Base-by-base conservation (phyloP, 2,888 invertebrate species). In the Emmelina monodactyla region DNA sequence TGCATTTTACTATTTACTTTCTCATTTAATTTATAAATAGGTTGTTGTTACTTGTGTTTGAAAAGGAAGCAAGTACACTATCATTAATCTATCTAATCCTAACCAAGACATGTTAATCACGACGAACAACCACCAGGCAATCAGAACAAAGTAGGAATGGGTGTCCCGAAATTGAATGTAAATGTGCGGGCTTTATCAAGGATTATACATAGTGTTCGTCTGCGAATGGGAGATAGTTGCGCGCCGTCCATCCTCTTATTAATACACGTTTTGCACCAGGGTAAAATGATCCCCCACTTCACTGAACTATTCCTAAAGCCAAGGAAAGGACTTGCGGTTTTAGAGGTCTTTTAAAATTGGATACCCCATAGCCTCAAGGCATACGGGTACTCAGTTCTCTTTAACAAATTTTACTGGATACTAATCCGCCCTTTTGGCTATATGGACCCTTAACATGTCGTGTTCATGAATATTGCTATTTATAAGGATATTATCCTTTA, bases 171-270 rank as follows among this genome's bases (percentile, higher is more conserved):
- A 79, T 79, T 79, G 78, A 79, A 81, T 81, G 81, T 81, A 81
- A 81, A 81, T 81, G 81, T 81, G 81, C 81, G 81, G 81, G 81
- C 76, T 78, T 81, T 81, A 81, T 81, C 81, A 72, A 68, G 79
- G 80, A 81, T 81, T 80, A 81, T n/a, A n/a, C n/a, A n/a, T 81
- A 80, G 81, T 81, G 75, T 69, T 70, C 58, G 63, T 71, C 78
- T 79, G 79, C 67, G 60, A 68, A 53, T 58, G 55, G 60, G 64
- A 79, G 79, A 79, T 79, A 79, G 79, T 79, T 78, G 67, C 58
- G 53, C 53, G 57, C 50, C 65, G 58, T 64, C 66, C 67, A 55
- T 55, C 57, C 52, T 56, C 58, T 52, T 60, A 59, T 58, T 61
- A 62, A 56, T 66, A 64, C 58, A 56, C 51, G 50, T 46, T 37